phyloP scores from a whole-genome alignment of 53 echinoderm and acorn worm species.

The Holothuria scabra region DNA sequence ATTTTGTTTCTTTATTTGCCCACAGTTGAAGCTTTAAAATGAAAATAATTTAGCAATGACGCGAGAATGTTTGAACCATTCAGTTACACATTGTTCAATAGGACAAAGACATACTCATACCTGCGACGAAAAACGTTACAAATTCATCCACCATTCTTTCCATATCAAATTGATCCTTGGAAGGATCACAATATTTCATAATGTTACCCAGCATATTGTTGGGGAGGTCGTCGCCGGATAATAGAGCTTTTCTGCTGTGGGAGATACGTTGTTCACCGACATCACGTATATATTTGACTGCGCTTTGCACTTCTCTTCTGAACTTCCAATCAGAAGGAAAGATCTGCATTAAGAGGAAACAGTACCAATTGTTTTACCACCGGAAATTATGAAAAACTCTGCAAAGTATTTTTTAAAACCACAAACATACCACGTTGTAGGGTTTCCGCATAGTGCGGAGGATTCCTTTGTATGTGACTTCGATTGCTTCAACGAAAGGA shows the following conservation, averaged over 20 bases:
- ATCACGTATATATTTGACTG: neutral
- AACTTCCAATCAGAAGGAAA: constrained; percentile 16
- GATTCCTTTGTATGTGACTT: neutral
- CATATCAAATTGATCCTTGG: constrained; percentile 49
- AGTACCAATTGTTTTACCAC: too few relatives aligned
- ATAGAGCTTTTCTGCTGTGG: neutral
- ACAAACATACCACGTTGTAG: neutral
- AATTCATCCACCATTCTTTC: constrained; percentile 71
- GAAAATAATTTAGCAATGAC: too few relatives aligned
- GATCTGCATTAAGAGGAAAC: neutral
- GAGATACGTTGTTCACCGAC: neutral
- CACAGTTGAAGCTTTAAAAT: too few relatives aligned
- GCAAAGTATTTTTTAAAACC: neutral
- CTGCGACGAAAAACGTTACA: constrained; percentile 67
- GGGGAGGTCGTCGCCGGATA: neutral
- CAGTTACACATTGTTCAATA: too few relatives aligned
- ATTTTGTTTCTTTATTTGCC: too few relatives aligned
- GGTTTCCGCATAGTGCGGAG: neutral
- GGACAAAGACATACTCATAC: too few relatives aligned
- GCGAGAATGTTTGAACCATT: too few relatives aligned
- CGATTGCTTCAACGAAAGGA: neutral
- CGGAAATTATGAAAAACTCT: too few relatives aligned
- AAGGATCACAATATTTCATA: neutral
- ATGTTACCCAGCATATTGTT: constrained; percentile 57
- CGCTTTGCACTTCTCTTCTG: constrained; percentile 10